Percentiles rank a stretch among this genome's conserved stretches.
phyloP scores from a whole-genome alignment of 1,140 invertebrate species.

The Goniozus legneri region DNA sequence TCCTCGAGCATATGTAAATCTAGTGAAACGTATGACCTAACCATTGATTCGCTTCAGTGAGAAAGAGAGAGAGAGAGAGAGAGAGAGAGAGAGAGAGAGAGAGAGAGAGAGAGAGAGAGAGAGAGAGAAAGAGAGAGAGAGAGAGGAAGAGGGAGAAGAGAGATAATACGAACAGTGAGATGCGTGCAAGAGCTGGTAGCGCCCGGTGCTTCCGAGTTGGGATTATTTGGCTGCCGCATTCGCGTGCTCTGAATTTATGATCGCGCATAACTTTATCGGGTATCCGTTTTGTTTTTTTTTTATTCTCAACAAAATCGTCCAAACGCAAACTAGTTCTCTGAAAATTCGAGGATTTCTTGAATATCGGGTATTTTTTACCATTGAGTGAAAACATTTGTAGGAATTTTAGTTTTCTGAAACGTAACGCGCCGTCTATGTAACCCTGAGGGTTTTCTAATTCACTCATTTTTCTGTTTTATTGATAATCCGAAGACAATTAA shows the following conservation, averaged over 20 bases:
- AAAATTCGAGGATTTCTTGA: too few species aligned
- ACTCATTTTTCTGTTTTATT: too few species aligned
- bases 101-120: slow-evolving; percentile 6
- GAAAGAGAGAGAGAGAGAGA: neutral
- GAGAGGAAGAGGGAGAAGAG: neutral
- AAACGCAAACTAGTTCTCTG: too few species aligned
- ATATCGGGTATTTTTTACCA: too few species aligned
- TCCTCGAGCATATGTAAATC: slow-evolving; percentile 28
- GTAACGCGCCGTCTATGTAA: too few species aligned
- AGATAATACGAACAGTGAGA: neutral
- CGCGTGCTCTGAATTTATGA: neutral
- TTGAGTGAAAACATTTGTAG: too few species aligned
- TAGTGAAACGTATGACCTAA: slow-evolving; percentile 36
- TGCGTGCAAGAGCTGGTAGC: neutral
- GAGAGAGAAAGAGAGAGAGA: neutral
- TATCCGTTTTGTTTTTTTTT: too few species aligned
- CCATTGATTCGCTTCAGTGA: slow-evolving; percentile 29
- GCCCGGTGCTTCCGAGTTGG: neutral
- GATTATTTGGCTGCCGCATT: neutral
- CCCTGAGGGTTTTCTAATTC: too few species aligned
- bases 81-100: slow-evolving; percentile 5
- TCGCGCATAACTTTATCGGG: neutral
- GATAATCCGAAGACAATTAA: too few species aligned
- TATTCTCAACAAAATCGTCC: too few species aligned
- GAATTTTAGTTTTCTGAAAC: too few species aligned